Percentiles rank a stretch among this genome's conserved stretches.
phyloP scores from a whole-genome alignment of 2,113 vertebrate species.

The Equus quagga region DNA sequence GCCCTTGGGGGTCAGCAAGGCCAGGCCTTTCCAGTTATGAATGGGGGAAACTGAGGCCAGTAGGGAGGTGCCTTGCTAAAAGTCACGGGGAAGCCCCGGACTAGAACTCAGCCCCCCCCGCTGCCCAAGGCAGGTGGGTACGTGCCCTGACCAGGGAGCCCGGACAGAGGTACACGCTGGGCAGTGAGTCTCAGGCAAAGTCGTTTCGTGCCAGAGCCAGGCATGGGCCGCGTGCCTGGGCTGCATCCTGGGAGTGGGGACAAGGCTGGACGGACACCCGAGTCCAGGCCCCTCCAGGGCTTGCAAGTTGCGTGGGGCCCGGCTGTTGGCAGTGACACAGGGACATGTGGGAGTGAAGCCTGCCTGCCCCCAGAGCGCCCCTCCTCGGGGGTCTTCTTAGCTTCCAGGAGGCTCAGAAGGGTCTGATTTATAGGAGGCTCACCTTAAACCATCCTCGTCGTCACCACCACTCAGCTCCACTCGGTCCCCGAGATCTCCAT shows the following conservation, averaged over 20 bases:
- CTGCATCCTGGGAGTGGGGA: accelerated
- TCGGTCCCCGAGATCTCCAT: background rate
- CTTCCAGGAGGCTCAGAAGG: background rate
- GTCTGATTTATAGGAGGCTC: background rate
- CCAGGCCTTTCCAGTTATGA: background rate
- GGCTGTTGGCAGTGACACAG: accelerated
- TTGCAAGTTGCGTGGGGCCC: accelerated
- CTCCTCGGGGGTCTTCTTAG: background rate
- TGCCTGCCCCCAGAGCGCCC: background rate
- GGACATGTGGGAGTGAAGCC: accelerated
- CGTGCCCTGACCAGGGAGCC: background rate
- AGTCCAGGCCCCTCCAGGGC: no score
- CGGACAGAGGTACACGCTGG: accelerated
- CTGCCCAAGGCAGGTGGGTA: accelerated
- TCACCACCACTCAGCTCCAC: background rate
- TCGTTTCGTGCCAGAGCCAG: background rate
- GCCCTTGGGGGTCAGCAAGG: background rate
- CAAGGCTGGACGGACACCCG: accelerated
- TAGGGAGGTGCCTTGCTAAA: background rate
- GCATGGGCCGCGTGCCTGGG: accelerated
- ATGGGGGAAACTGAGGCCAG: background rate
- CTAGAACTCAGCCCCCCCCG: background rate
- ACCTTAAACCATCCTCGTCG: background rate
- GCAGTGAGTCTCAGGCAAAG: accelerated
- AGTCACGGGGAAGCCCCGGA: background rate